Base-by-base conservation (phyloP, 2,113 vertebrate genomes). In the Microcebus jonahi region DNA sequence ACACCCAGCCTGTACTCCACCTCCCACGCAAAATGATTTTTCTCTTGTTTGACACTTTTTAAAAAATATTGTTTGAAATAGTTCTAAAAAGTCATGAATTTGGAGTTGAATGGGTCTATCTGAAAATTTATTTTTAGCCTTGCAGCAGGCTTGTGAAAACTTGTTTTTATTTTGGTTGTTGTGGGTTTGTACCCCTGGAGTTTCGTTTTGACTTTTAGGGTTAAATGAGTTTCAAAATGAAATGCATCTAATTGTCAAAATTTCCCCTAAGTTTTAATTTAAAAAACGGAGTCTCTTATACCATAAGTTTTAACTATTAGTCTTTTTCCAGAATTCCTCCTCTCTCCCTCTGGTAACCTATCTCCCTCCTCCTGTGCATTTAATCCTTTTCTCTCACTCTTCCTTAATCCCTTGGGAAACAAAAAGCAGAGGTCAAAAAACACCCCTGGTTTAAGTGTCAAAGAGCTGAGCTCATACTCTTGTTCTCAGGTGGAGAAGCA, bases 101-200 rank as follows among this genome's bases (percentile, higher is more conserved):
- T 81, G 53, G 57, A 90, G 90, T 14, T 86, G 59, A 94, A 31
- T 39, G 29, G 50, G 48, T 88, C 92, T 95, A 91, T 53, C 87
- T 89, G 70, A 94, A 92, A 83, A 79, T 71, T 90, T 95, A 93
- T 95, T 91, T 95, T 97, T 95, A 97, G 86, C 81, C 88, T 90
- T 34, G 18, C 65, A 93, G 73, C 0, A 4, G n/a, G 63, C 59
- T 87, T 96, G 48, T 93, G 71, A 97, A 97, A 97, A 96, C 93
- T 93, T 97, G 93, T 97, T 97, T 97, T 96, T 98, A 95, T 97
- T 97, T 97, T 97, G 95, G 96, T 97, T 96, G 94, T 63, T 97
- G 97, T 96, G 96, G 96, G 91, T 96, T 97, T 53, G 45, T 39
- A 94, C 85, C 94, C 68, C 68, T 86, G 63, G 91, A 97, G 98